phyloP scores from a whole-genome alignment of 1,140 invertebrate genomes.

The Eueides isabella region DNA sequence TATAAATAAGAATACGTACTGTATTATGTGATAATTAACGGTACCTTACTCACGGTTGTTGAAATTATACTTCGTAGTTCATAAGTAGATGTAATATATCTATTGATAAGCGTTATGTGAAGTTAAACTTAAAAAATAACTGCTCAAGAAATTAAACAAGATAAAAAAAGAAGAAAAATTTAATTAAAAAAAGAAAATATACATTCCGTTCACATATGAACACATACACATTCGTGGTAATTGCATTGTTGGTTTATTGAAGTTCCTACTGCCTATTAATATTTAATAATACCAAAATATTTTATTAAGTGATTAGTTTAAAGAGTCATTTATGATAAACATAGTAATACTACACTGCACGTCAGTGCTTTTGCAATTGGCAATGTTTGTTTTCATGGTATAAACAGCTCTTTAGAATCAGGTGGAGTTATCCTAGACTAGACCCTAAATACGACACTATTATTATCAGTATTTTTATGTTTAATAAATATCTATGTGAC shows the following conservation, averaged over 20 bases:
- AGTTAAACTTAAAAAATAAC: constrained; percentile 30
- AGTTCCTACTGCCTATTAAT: constrained; percentile 10
- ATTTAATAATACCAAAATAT: not conserved
- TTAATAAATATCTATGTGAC: not conserved
- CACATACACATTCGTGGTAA: constrained; percentile 3
- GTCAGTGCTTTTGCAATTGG: no score
- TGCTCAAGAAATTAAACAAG: constrained; percentile 25
- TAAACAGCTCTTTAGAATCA: no score
- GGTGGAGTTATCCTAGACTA: no score
- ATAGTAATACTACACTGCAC: no score
- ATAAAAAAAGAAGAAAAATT: not conserved
- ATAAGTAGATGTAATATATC: constrained; percentile 25
- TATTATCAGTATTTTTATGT: not conserved
- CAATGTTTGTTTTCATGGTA: no score
- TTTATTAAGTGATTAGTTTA: constrained; percentile 13
- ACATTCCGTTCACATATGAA: constrained; percentile 26
- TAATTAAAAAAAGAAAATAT: not conserved
- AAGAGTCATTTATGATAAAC: no score
- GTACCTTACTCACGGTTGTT: constrained; percentile 64
- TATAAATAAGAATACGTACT: constrained; percentile 33
- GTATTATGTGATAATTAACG: constrained; percentile 60
- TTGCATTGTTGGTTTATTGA: constrained; percentile 6
- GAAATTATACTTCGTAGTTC: constrained; percentile 44
- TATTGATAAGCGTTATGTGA: constrained; percentile 15
- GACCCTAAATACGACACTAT: not conserved